Percentiles rank a stretch among this genome's conserved stretches.
Evolutionary conservation across 2,113 vertebrate genomes (phyloP).

Genomic region (Lepisosteus osseus): DNA sequence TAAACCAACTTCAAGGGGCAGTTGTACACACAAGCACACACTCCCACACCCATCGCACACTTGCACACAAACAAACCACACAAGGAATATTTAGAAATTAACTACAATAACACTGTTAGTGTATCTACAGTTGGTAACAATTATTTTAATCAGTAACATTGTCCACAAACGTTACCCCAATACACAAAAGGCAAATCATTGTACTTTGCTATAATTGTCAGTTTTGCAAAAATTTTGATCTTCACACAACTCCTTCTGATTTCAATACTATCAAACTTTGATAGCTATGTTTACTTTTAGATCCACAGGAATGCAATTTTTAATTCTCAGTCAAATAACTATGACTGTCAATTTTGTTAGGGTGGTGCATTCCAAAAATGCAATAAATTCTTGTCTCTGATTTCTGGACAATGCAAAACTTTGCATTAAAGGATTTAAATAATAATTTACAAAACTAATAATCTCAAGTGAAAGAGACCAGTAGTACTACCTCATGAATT

Average conservation of each 20-base stretch:
- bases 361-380: slow-evolving; percentile 40
- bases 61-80: slow-evolving; percentile 25
- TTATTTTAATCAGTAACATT: slow-evolving; percentile 16
- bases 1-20: slow-evolving; percentile 38
- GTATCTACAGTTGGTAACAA: slow-evolving; percentile 69
- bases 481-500: neutral
- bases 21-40: slow-evolving; percentile 66
- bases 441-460: too few relatives aligned
- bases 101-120: slow-evolving; percentile 72
- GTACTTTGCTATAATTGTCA: slow-evolving; percentile 52
- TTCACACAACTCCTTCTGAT: slow-evolving; percentile 39
- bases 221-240: slow-evolving; percentile 52
- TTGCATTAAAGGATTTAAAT: neutral
- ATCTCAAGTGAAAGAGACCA: neutral
- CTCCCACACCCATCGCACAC: slow-evolving; percentile 20
- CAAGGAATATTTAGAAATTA: slow-evolving; percentile 58
- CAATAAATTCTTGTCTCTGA: slow-evolving; percentile 19
- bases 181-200: slow-evolving; percentile 53
- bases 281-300: slow-evolving; percentile 2
- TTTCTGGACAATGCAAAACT: slow-evolving; percentile 15
- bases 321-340: slow-evolving; percentile 51
- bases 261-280: slow-evolving; percentile 13
- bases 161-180: slow-evolving; percentile 62
- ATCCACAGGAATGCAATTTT: slow-evolving; percentile 9
- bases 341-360: slow-evolving; percentile 39